Conservation (phyloP, 2,888 invertebrate species). For the Erebia aethiops region DNA sequence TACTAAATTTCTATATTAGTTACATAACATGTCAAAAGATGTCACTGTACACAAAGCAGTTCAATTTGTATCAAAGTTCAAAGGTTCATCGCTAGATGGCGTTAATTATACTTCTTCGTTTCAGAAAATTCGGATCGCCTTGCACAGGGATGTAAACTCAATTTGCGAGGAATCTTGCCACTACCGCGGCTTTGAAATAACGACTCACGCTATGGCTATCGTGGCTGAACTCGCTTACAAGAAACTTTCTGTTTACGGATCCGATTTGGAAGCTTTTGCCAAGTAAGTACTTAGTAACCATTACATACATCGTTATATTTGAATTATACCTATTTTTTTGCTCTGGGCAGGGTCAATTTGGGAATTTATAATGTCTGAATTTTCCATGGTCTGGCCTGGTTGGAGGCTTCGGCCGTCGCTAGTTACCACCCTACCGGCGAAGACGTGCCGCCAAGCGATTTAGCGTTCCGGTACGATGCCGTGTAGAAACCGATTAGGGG, state of each 20-base stretch:
- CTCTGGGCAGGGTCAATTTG: no score
- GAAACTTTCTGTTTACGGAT: slow-evolving; percentile 79
- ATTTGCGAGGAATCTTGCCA: slow-evolving; percentile 82
- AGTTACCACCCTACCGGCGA: no score
- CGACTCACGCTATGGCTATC: slow-evolving; percentile 81
- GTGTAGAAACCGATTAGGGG: no score
- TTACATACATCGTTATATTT: neutral
- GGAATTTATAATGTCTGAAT: no score
- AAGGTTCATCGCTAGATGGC: slow-evolving; percentile 47
- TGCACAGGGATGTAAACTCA: slow-evolving; percentile 80
- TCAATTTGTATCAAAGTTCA: neutral
- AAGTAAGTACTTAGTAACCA: slow-evolving; percentile 76
- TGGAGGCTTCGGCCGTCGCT: no score
- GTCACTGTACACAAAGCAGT: neutral
- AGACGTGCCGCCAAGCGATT: no score
- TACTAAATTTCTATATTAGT: neutral
- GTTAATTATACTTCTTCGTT: slow-evolving; percentile 44
- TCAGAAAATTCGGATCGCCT: slow-evolving; percentile 82
- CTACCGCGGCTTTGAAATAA: slow-evolving; percentile 75
- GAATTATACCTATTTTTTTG: neutral
- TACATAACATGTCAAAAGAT: neutral
- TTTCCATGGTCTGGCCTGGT: no score
- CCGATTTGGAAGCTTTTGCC: slow-evolving; percentile 86
- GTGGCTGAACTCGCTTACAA: slow-evolving; percentile 84
- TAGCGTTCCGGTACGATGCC: no score